These are phyloP conservation scores for Syngnathus floridae DNA, from an alignment of 2,113 vertebrate genomes.

Conservation along the genomic window DNA sequence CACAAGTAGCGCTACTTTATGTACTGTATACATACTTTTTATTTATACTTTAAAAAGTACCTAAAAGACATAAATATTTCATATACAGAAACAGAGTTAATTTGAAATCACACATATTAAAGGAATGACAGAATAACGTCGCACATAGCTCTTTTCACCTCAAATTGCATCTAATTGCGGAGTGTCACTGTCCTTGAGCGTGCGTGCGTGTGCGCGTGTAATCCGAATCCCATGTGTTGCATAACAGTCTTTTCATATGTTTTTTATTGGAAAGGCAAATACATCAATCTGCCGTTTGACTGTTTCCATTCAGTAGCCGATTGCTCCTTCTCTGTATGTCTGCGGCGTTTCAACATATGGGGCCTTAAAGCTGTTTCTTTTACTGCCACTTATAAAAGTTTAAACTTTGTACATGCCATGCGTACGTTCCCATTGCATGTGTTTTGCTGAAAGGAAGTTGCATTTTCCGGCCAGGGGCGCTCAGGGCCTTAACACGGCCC, in stretches of 20 bases:
- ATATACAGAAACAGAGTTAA: too few species aligned
- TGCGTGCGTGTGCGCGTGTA: conserved; percentile 13
- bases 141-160: background rate
- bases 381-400: conserved; percentile 42
- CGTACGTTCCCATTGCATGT: background rate
- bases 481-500: conserved; percentile 11
- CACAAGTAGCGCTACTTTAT: background rate
- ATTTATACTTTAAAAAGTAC: background rate
- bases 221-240: conserved; percentile 28
- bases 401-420: conserved; percentile 14
- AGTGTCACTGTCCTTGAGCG: conserved; percentile 24
- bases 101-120: too few species aligned
- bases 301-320: conserved; percentile 32
- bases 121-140: too few species aligned
- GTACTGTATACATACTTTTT: background rate
- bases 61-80: too few species aligned
- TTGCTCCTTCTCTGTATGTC: conserved; percentile 22
- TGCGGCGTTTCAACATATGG: conserved; percentile 30
- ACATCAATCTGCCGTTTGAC: conserved; percentile 28
- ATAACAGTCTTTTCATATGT: conserved; percentile 31
- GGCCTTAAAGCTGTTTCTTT: conserved; percentile 44
- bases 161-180: conserved; percentile 27
- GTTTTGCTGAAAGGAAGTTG: conserved; percentile 11
- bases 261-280: conserved; percentile 42
- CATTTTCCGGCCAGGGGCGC: conserved; percentile 15